Base-by-base conservation (phyloP, 1,140 invertebrate species). In the Calliphora vicina region DNA sequence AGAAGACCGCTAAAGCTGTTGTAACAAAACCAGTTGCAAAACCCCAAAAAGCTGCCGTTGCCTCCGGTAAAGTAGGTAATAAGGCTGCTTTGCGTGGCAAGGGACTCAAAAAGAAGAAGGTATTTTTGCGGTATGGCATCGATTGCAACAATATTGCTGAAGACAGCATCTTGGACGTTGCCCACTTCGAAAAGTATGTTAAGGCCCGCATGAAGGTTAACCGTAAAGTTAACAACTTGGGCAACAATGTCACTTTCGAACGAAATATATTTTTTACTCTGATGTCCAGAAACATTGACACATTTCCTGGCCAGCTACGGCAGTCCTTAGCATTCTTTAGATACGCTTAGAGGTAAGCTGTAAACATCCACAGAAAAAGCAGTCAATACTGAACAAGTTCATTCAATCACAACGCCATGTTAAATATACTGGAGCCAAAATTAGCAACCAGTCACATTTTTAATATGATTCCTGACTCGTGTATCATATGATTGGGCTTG, bases 111-210 rank as follows among this genome's bases (percentile, higher is more conserved):
- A 97, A 98, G 92, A 99, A 99, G 94, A 97, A 98, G 93, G 94
- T 96, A 6, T 93, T 94, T 10, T 91, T 98, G n/a, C 97, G 96
- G 86, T 99, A 98, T 91, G 94, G 94, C 80, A 96, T 99, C 90
- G 99, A 99, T 91, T 99, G 98, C 93, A 99, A 97, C 84, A 97
- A 99, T 92, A 99, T 99, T 50, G 98, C 99, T 80, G 99, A 99
- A 92, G 99, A 99, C 93, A 98, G 97, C 88, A 99, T 99, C 90
- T 95, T 99, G 93, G 98, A 99, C 93, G 96, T 97, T 84, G 93
- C 93, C 42, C 98, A 97, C 91, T 99, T 99, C 92, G 97, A 99
- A 93, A 97, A 97, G 90, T 99, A 99, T 92, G 92, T 99, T 76
- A 95, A 97, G 86, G 96, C 97, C 86, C 94, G 95, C 83, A 97